phyloP scores from a whole-genome alignment of 2,797 vertebrate species.

The Sebastes diaconus region DNA sequence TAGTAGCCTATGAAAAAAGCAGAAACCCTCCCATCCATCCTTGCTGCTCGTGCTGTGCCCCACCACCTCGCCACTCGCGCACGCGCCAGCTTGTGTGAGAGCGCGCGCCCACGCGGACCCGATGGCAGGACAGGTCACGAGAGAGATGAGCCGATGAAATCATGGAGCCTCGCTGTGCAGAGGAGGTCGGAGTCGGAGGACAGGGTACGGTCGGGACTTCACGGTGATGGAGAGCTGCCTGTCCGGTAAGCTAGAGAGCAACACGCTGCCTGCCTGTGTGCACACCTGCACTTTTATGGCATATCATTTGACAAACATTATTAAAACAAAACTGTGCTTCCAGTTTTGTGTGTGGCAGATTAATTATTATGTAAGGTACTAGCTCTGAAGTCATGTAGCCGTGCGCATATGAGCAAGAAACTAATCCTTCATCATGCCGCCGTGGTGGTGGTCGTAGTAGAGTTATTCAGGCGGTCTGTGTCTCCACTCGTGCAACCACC shows the following conservation, averaged over 20 bases:
- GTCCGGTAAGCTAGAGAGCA: slow-evolving; percentile 47
- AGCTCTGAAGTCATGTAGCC: slow-evolving; percentile 68
- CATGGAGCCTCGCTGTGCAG: slow-evolving; percentile 44
- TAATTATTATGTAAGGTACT: slow-evolving; percentile 80
- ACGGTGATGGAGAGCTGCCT: slow-evolving; percentile 64
- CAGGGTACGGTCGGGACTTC: slow-evolving; percentile 24
- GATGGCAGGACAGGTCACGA: slow-evolving; percentile 70
- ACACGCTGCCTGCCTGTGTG: background rate
- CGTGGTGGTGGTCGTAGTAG: slow-evolving; percentile 55
- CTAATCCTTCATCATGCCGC: slow-evolving; percentile 68
- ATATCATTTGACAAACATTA: background rate
- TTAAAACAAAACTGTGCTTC: slow-evolving; percentile 38
- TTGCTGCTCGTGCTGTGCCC: slow-evolving; percentile 9
- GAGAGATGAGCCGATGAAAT: slow-evolving; percentile 68
- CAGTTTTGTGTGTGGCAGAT: slow-evolving; percentile 57
- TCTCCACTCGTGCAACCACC: slow-evolving; percentile 13
- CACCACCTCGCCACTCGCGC: slow-evolving; percentile 27
- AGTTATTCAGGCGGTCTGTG: slow-evolving; percentile 39
- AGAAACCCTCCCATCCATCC: background rate
- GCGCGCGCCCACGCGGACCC: slow-evolving; percentile 69
- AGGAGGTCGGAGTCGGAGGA: slow-evolving; percentile 13
- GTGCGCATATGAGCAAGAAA: slow-evolving; percentile 68
- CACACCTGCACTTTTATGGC: slow-evolving; percentile 30
- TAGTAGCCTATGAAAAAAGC: background rate
- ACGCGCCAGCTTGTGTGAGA: slow-evolving; percentile 54